Base-by-base conservation (phyloP, 92 coral and sea anemone species). In the Epizoanthus scotinus region DNA sequence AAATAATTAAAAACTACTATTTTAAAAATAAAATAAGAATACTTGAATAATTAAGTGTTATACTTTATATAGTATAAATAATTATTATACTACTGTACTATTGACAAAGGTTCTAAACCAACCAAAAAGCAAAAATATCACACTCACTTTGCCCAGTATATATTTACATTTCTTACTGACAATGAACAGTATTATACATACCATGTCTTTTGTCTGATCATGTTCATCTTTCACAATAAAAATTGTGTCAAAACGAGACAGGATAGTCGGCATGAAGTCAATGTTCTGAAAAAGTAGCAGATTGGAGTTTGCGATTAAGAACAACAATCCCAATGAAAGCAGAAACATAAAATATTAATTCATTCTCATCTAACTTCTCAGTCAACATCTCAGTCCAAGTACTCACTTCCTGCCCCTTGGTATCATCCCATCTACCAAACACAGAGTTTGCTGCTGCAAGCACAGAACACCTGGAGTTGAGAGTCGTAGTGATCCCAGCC, bases 391-490 rank as follows among this genome's bases (percentile, higher is more conserved):
- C 52, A n/a, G n/a, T n/a, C 44, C 8, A 24, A 22, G 26, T 26
- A 55, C 67, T 20, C 36, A 92, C 99, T 86, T 93, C 97, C 59
- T 87, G 98, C 61, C 99, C 99, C 42, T 95, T 95, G 14, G 99
- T 93, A 84, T 95, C 99, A 68, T 95, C 99, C 99, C 99, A 95
- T 74, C 99, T 85, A 62, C 99, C 99, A 89, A 93, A 96, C 29
- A 96, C 99, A 47, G 99, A 93, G 83, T 96, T 96, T 9, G 99
- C 99, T 27, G 99, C 99, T 0, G 99, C 99, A 13, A 96, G 89
- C 29, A 96, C 99, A 42, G 99, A 95, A 71, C 99, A 96, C 62
- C 99, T 85, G 5, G 99, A 91, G 79, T 96, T 96, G 68, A 96
- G 73, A 22, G 98, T 96, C 29, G 99, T 93, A 22, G 96, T 93